Evolutionary conservation across 1,140 invertebrate species (phyloP).

Genomic region (Planococcus citri): DNA sequence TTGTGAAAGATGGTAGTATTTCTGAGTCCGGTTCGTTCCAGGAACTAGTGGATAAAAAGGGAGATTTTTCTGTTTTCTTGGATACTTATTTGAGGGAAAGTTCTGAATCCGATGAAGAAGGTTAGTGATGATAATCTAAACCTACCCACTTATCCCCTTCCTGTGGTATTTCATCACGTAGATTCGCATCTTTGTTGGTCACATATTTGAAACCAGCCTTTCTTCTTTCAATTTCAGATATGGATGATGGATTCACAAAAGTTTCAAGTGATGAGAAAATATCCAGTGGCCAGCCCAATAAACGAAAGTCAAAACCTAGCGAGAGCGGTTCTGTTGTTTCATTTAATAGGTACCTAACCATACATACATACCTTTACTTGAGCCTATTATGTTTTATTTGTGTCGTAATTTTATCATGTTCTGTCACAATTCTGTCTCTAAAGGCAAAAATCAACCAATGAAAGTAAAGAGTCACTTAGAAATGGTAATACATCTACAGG

Average conservation of each 20-base stretch:
- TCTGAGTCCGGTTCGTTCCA: conserved; percentile 75
- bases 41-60: conserved; percentile 64
- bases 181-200: too few species aligned
- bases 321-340: conserved; percentile 35
- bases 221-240: background rate
- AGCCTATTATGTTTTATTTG: too few species aligned
- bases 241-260: conserved; percentile 19
- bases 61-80: conserved; percentile 68
- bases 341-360: conserved; percentile 10
- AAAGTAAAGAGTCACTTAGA: background rate
- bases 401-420: too few species aligned
- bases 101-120: conserved; percentile 32
- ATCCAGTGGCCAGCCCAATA: background rate
- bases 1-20: conserved; percentile 68
- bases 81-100: conserved; percentile 66
- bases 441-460: background rate
- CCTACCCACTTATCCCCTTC: too few species aligned
- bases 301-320: conserved; percentile 35
- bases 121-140: background rate
- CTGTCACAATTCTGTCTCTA: background rate
- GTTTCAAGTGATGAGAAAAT: conserved; percentile 19
- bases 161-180: too few species aligned
- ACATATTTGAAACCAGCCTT: too few species aligned
- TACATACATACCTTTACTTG: too few species aligned
- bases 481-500: background rate